Evolutionary conservation across 2,888 invertebrate genomes (phyloP).

Genomic region (Copidosoma aretas): DNA sequence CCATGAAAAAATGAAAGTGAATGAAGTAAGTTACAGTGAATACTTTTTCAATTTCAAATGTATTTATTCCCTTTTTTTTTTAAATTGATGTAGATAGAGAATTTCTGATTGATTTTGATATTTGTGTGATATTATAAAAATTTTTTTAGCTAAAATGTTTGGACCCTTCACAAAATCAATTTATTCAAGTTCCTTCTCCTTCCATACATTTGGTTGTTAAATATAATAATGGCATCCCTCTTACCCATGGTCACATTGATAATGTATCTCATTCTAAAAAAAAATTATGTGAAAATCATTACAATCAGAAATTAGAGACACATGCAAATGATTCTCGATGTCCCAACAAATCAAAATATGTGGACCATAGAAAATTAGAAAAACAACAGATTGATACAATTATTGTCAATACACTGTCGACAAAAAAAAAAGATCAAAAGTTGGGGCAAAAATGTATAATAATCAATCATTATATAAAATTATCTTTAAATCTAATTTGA

Average conservation of each 20-base stretch:
- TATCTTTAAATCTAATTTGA: slow-evolving; percentile 11
- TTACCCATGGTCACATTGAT: slow-evolving; percentile 26
- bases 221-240: slow-evolving; percentile 31
- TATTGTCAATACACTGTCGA: slow-evolving; percentile 38
- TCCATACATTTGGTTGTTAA: slow-evolving; percentile 7
- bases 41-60: neutral
- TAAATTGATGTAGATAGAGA: neutral
- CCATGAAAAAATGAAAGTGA: neutral
- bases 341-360: slow-evolving; percentile 12
- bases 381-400: slow-evolving; percentile 42
- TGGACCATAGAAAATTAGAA: slow-evolving; percentile 31
- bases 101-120: neutral
- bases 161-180: slow-evolving; percentile 7
- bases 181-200: slow-evolving; percentile 9
- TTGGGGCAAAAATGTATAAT: slow-evolving; percentile 23
- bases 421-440: slow-evolving; percentile 37
- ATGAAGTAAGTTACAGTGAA: slow-evolving; percentile 3
- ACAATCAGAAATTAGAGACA: slow-evolving; percentile 17
- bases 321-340: slow-evolving; percentile 13
- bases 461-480: slow-evolving; percentile 13
- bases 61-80: neutral
- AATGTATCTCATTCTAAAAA: slow-evolving; percentile 9
- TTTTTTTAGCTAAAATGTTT: slow-evolving; percentile 22
- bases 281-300: slow-evolving; percentile 22
- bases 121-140: slow-evolving; percentile 4